Evolutionary conservation across 2,797 vertebrate genomes (phyloP).

Genomic region (Aselliscus stoliczkanus): DNA sequence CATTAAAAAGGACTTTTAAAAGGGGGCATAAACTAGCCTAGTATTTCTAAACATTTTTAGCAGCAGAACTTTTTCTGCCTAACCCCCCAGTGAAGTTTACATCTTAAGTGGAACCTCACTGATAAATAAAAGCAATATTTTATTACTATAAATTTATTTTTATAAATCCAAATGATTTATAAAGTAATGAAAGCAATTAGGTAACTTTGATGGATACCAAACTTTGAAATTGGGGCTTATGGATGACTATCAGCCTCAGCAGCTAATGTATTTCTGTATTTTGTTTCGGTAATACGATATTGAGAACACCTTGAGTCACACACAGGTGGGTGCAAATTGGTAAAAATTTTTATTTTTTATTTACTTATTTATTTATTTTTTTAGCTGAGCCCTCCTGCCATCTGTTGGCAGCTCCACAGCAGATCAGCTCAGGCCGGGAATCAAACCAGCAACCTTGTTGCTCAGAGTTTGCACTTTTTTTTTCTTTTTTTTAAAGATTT

Average conservation of each 20-base stretch:
- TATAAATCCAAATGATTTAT: neutral
- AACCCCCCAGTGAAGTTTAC: neutral
- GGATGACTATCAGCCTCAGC: neutral
- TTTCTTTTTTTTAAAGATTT: no score
- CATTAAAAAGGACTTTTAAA: neutral
- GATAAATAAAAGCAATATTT: neutral
- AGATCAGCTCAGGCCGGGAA: no score
- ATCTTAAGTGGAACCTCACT: constrained; percentile 17
- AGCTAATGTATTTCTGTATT: neutral
- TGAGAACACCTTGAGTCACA: neutral
- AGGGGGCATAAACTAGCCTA: neutral
- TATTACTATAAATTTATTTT: neutral
- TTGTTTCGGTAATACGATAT: neutral
- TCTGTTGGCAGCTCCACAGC: no score
- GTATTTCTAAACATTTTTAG: neutral
- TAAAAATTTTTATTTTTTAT: no score
- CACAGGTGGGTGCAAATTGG: neutral
- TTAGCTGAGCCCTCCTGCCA: no score
- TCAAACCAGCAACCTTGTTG: no score
- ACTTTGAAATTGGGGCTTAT: constrained; percentile 6
- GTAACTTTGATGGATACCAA: neutral
- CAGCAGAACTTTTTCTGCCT: neutral
- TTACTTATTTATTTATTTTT: no score
- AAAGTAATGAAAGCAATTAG: neutral
- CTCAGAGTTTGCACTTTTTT: no score